Evolutionary conservation across 1,140 invertebrate species (phyloP), one percentile per base, ranked within the genome.

Genomic region (Halictus rubicundus): DNA sequence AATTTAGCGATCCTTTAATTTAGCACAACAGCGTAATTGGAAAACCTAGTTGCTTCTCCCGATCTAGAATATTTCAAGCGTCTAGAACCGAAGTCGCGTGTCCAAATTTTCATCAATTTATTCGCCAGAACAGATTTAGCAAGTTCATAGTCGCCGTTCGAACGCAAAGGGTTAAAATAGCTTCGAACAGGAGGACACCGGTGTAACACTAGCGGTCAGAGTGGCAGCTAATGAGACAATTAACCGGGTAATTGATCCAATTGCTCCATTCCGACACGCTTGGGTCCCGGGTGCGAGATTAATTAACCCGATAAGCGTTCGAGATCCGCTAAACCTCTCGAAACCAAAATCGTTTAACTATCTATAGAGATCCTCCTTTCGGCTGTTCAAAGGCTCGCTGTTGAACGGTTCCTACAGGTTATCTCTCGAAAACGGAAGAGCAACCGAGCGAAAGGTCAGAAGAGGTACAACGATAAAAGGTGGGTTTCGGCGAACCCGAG

Each of bases 181-280:
- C 42, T 52, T 0, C 14, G 49, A 9, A 46, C 49, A 52, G 19
- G 49, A 52, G 19, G 6, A 52, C 49, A 7, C 42, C 42, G 3
- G 16, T 14, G 5, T 19, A 19, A 16, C 2, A 0, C 14, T 46
- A 21, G 19, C 16, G 8, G 19, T 21, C 19, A 80, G 14, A 52
- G 32, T 9, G 32, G n/a, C 10, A 68, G 42, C 12, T 77, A 57
- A 81, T 57, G 65, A 21, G 63, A 14, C 19, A 23, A 54, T 78
- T 71, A 81, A 14, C n/a, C 46, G 80, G 14, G 23, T 78, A 66
- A 83, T 81, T 73, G 71, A 81, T 81, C 59, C 25, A 73, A 79
- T 72, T 68, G 39, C 60, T 66, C 19, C 60, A 32, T 54, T 64
- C 4, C 68, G 7, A 66, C 61, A 68, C 19, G 63, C n/a, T 27